phyloP scores from a whole-genome alignment of 1,140 invertebrate species.

The Gryon sp. region DNA sequence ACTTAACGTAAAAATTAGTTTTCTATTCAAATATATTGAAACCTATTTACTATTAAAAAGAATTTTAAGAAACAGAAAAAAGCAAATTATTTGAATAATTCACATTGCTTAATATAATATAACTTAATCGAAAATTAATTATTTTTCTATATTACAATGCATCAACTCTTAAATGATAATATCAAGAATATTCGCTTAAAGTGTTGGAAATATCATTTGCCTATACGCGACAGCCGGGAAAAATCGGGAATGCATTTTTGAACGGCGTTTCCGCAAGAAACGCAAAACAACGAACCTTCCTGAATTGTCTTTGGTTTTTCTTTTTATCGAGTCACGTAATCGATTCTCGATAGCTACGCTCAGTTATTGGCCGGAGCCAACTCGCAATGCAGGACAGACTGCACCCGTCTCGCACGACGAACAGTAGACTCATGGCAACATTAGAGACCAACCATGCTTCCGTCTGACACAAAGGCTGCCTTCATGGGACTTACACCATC shows the following conservation, averaged over 20 bases:
- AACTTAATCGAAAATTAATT: too few relatives aligned
- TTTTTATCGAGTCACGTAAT: conserved; percentile 56
- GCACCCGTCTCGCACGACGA: conserved; percentile 65
- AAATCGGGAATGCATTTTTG: conserved; percentile 58
- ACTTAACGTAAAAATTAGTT: too few relatives aligned
- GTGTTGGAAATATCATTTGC: conserved; percentile 51
- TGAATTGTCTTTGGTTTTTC: conserved; percentile 48
- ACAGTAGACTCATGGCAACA: conserved; percentile 61
- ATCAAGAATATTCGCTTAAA: too few relatives aligned
- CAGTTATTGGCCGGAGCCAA: conserved; percentile 53
- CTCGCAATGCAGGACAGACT: conserved; percentile 39
- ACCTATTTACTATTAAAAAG: too few relatives aligned
- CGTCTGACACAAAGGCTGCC: conserved; percentile 72
- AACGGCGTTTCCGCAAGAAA: conserved; percentile 50
- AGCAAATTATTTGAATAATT: too few relatives aligned
- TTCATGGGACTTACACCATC: conserved; percentile 68
- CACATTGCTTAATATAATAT: too few relatives aligned
- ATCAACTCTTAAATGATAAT: too few relatives aligned
- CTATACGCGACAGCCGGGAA: conserved; percentile 44
- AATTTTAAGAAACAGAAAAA: too few relatives aligned
- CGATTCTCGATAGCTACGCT: conserved; percentile 65
- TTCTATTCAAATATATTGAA: too few relatives aligned
- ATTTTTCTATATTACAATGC: too few relatives aligned
- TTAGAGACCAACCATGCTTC: conserved; percentile 73
- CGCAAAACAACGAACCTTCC: conserved; percentile 50